Base-by-base conservation (phyloP, 37 sponge, comb jelly and placozoan species). In the Cliona cf. orientalis region DNA sequence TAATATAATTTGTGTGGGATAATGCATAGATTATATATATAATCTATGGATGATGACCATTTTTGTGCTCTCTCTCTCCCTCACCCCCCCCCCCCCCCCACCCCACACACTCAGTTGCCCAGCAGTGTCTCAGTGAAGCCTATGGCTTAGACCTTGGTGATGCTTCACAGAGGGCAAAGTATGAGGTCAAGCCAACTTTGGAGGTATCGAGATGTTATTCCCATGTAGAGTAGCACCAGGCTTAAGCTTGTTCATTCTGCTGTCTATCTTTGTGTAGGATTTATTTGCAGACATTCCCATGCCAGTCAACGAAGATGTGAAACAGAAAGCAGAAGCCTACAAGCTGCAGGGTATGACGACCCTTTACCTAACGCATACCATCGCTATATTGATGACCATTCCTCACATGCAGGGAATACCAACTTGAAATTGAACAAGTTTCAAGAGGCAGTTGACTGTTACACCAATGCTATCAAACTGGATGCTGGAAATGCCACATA, bases 61-160 rank as follows among this genome's bases (percentile, higher is more conserved):
- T n/a, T n/a, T n/a, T n/a, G n/a, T n/a, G n/a, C n/a, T n/a, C n/a
- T n/a, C n/a, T n/a, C n/a, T n/a, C n/a, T n/a, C n/a, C n/a, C n/a
- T n/a, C n/a, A n/a, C n/a, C n/a, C n/a, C n/a, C n/a, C n/a, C n/a
- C n/a, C n/a, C n/a, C n/a, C n/a, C n/a, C n/a, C n/a, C n/a, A n/a
- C n/a, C n/a, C n/a, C n/a, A n/a, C n/a, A n/a, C n/a, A n/a, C 46
- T 23, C 46, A 86, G 91, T 85, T 58, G 91, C 86, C 1, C 31
- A 78, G 44, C 68, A 76, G 71, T 91, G 91, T 59, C 17, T 91
- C 19, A 46, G 67, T 56, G 63, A 69, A 23, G 86, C 86, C 6
- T 91, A 70, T 38, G 78, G 65, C 7, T 12, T 85, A 2, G 73
- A 91, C 26, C 43, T 75, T 23, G 34, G 31, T 17, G 37, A 49